phyloP scores from a whole-genome alignment of 2,888 invertebrate genomes.

The Limenitis camilla region DNA sequence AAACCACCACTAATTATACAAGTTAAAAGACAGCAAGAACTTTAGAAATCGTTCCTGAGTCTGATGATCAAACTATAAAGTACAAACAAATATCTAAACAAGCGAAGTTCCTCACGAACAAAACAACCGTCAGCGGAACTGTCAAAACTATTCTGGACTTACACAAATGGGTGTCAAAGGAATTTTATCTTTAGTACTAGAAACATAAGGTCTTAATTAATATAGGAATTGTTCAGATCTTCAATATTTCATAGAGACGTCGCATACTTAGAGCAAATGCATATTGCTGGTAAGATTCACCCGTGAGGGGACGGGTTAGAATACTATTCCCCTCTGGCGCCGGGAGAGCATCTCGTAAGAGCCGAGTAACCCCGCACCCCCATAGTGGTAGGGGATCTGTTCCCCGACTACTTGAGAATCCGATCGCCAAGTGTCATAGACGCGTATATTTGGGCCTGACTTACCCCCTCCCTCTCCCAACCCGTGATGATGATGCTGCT shows the following conservation, averaged over 20 bases:
- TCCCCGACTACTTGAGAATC: no score
- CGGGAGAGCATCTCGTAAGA: no score
- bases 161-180: background rate
- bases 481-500: no score
- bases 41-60: conserved; percentile 23
- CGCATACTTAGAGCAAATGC: conserved; percentile 33
- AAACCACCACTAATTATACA: conserved; percentile 1
- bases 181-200: conserved; percentile 21
- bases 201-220: conserved; percentile 2
- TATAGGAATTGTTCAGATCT: conserved; percentile 19
- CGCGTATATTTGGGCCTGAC: no score
- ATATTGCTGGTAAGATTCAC: no score
- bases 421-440: no score
- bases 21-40: conserved; percentile 4
- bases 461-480: no score
- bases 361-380: no score
- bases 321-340: no score
- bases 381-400: no score
- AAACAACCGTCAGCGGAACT: conserved; percentile 40
- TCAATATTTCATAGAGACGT: conserved; percentile 52
- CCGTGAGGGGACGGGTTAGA: no score
- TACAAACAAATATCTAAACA: conserved; percentile 46
- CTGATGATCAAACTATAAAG: conserved; percentile 41
- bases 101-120: conserved; percentile 34
- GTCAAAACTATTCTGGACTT: conserved; percentile 19